Evolutionary conservation across 2,888 invertebrate genomes (phyloP), one percentile per base, ranked within the genome.

Genomic region (Rhorus exstirpatorius): DNA sequence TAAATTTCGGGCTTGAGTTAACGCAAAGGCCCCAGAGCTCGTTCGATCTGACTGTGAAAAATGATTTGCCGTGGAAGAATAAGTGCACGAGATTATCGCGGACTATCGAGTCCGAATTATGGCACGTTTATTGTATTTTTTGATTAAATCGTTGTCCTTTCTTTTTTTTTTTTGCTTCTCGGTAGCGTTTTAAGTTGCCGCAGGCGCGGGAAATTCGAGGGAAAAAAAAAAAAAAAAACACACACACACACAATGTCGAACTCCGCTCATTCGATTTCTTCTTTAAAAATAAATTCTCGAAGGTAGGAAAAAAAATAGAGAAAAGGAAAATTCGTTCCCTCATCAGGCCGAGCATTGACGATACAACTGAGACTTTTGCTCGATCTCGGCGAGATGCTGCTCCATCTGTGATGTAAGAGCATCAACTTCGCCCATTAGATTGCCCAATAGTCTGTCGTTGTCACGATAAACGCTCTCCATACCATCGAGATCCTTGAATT

Each of bases 401-500:
- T 94, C 93, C 95, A 97, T 96, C 90, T 95, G 94, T 1, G 88
- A 89, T 67, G 95, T 96, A 17, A 97, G 93, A 2, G 93, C 93
- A 75, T 95, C 94, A 53, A 97, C 95, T 79, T 94, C 93, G 0
- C 92, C 92, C 86, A 95, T 95, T 70, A 97, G 93, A 68, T 94
- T 93, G 53, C 93, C 93, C 65, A 97, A 92, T 75, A 94, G 94
- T 67, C 94, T 94, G 87, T 96, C 96, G 88, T 96, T 95, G 70
- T 95, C 94, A 83, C 94, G 94, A 90, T 96, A 96, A 63, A 96
- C 94, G 83, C 94, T 94, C 88, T 96, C 96, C 95, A 96, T 95
- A 91, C 96, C 94, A 88, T 95, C 94, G 67, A 98, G 93, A 87
- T 96, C 95, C 87, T 95, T 95, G 24, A 96, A 93, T 91, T 97